These are phyloP conservation scores for Tupaia chinensis DNA, from an alignment of 2,113 vertebrate genomes.

Conservation along the genomic window DNA sequence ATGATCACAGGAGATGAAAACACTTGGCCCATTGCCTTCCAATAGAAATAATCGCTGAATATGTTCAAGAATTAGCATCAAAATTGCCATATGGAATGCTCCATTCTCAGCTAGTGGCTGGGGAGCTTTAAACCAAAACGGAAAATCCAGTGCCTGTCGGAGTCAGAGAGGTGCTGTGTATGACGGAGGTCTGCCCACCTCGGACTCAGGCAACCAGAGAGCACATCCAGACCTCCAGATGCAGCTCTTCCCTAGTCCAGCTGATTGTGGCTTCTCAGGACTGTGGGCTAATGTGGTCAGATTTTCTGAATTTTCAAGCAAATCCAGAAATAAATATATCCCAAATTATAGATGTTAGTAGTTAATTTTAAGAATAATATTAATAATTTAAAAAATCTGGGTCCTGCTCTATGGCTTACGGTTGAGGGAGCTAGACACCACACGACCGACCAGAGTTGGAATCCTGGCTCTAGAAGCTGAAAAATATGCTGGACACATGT, in stretches of 20 bases:
- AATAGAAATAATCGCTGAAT: constrained; percentile 30
- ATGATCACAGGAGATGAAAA: constrained; percentile 33
- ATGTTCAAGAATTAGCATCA: background rate
- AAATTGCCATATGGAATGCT: background rate
- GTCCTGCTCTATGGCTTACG: too few relatives aligned
- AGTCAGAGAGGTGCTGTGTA: background rate
- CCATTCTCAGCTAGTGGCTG: background rate
- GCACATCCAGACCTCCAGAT: background rate
- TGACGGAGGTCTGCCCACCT: background rate
- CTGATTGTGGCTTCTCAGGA: background rate
- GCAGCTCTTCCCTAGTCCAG: background rate
- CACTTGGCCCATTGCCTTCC: background rate
- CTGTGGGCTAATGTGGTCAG: background rate
- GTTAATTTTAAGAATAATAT: constrained; percentile 23
- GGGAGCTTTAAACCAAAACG: background rate
- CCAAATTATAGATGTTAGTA: background rate
- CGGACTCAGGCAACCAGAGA: background rate
- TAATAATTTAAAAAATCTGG: background rate
- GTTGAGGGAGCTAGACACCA: too few relatives aligned
- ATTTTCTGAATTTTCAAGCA: constrained; percentile 22
- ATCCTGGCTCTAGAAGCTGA: too few relatives aligned
- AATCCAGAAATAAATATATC: background rate
- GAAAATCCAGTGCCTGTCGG: background rate
- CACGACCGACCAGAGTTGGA: too few relatives aligned
- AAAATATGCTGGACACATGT: too few relatives aligned